Conservation (phyloP, 2,113 vertebrate species). For the Protobothrops flavoviridis region DNA sequence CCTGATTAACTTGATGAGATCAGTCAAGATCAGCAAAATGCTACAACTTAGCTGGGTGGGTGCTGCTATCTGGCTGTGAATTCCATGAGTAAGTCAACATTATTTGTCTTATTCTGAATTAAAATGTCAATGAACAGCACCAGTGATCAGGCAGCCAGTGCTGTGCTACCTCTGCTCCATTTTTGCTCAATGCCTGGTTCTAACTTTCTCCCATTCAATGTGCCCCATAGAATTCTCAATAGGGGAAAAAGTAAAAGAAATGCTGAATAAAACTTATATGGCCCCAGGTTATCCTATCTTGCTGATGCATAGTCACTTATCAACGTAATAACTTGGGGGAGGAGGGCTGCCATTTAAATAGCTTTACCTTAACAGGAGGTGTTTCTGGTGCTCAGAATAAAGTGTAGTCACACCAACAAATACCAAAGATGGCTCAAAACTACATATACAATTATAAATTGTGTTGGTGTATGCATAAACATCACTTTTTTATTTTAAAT, state of each 20-base stretch:
- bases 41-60: background rate
- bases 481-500: conserved; percentile 11
- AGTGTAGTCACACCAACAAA: background rate
- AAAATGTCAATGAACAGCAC: conserved; percentile 22
- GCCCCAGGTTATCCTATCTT: background rate
- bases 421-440: background rate
- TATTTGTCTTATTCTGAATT: conserved; percentile 33
- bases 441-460: background rate
- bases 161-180: background rate
- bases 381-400: background rate
- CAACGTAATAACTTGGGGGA: background rate
- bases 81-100: background rate
- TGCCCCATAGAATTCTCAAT: too few relatives aligned
- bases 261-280: background rate
- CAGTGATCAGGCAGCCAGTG: background rate
- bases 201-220: background rate
- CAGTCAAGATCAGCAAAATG: background rate
- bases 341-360: background rate
- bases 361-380: background rate
- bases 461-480: background rate
- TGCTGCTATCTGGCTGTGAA: background rate
- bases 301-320: background rate
- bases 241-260: background rate
- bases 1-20: background rate
- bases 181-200: background rate